These are phyloP conservation scores for Wiebesia pumilae DNA, from an alignment of 1,140 invertebrate species.

Conservation along the genomic window DNA sequence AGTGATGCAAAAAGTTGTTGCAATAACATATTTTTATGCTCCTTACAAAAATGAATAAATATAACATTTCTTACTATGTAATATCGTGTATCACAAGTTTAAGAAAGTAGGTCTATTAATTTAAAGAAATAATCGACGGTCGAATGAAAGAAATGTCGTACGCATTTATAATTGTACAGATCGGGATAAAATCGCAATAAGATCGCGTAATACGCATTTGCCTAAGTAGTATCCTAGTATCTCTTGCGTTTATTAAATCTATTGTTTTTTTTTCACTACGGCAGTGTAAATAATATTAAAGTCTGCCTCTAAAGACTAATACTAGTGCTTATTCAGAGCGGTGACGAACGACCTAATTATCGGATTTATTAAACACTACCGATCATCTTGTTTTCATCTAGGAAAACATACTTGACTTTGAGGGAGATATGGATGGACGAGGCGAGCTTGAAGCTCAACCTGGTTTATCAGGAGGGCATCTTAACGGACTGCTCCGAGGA, in stretches of 20 bases:
- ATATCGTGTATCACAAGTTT: background rate
- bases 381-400: background rate
- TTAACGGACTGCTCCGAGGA: constrained; percentile 67
- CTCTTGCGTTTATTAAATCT: background rate
- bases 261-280: background rate
- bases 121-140: background rate
- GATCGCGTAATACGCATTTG: background rate
- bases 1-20: no score
- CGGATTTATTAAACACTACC: background rate
- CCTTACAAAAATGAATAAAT: background rate
- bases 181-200: background rate
- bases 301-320: background rate
- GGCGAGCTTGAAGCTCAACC: constrained; percentile 70
- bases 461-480: constrained; percentile 71
- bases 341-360: background rate
- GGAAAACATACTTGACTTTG: constrained; percentile 32
- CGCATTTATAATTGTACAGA: background rate
- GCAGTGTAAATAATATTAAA: no score
- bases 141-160: background rate
- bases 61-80: background rate
- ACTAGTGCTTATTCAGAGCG: background rate
- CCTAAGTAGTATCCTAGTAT: background rate
- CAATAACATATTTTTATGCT: background rate
- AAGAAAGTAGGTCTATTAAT: background rate
- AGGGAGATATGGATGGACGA: constrained; percentile 72